Conservation (phyloP, 1,140 invertebrate species). For the Mesaphorura yosii region DNA sequence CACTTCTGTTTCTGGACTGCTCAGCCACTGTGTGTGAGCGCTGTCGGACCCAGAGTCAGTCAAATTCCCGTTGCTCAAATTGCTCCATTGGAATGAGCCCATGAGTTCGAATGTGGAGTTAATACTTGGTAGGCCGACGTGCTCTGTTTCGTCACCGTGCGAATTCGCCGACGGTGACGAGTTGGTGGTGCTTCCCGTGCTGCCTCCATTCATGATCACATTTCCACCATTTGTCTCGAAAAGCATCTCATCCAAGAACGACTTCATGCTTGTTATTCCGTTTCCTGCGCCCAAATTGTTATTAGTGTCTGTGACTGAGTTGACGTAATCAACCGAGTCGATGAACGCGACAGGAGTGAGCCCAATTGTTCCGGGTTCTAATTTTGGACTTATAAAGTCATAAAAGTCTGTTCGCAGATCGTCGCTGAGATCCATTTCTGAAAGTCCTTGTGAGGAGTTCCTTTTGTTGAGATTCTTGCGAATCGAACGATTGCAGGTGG, state of each 20-base stretch:
- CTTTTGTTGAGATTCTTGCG: too few relatives aligned
- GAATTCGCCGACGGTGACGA: not conserved
- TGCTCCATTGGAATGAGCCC: conserved; percentile 24
- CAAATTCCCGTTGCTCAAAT: not conserved
- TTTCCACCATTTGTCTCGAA: conserved; percentile 6
- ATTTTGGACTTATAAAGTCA: conserved; percentile 54
- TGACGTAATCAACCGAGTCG: conserved; percentile 21
- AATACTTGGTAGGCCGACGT: too few relatives aligned
- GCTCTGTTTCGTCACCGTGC: too few relatives aligned
- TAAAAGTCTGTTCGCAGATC: conserved; percentile 72
- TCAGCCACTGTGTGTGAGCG: not conserved
- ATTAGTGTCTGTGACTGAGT: conserved; percentile 48
- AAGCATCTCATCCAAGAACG: conserved; percentile 30
- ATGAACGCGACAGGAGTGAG: conserved; percentile 27
- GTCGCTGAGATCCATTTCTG: conserved; percentile 37
- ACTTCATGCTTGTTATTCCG: conserved; percentile 33
- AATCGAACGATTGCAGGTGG: too few relatives aligned
- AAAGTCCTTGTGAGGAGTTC: too few relatives aligned
- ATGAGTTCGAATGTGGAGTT: conserved; percentile 28
- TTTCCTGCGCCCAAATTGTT: conserved; percentile 46
- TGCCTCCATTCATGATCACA: not conserved
- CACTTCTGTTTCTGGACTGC: conserved; percentile 8
- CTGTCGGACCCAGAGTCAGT: not conserved
- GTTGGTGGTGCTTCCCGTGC: not conserved
- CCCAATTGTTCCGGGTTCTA: not conserved